Evolutionary conservation across 1,140 invertebrate genomes (phyloP), one percentile per base, ranked within the genome.

Genomic region (Centruroides sculpturatus): DNA sequence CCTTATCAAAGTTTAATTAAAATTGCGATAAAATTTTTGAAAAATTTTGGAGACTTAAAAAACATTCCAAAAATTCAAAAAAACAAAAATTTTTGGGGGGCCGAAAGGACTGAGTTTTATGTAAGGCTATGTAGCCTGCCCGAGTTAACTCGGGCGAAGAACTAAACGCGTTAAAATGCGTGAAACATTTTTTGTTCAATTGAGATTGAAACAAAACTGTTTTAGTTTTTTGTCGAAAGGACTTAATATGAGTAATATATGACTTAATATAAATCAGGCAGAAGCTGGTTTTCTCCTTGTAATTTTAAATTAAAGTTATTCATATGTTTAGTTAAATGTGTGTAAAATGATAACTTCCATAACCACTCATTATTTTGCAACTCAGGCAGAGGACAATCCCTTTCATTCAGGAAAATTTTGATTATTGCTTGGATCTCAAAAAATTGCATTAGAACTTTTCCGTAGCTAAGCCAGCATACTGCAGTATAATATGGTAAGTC

Each of bases 391-490:
- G 35, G 11, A 46, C 6, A 6, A 47, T 6, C 36, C 13, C 23
- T 59, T 52, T 51, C 50, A 51, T 41, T 41, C 41, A 41, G 3
- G 41, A 41, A 41, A 41, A 41, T 41, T 41, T 41, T 23, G 46
- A 46, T 59, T 4, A 52, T 47, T 53, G 6, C 63, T 57, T 56
- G 57, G 52, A 69, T 61, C 57, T 67, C 66, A 61, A 59, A 69
- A 66, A 66, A 64, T 58, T 59, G 55, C 58, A 63, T 60, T 52
- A 67, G 59, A 47, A 69, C 63, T 66, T 67, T 68, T 51, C 65
- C 65, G 60, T 62, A 52, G 53, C 62, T 70, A 23, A 69, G 62
- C 64, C 69, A 71, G 61, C 64, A 61, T 61, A 72, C 67, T 65
- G 68, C 61, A 61, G 46, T 48, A 57, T 50, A 10, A 57, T 52